Conservation (phyloP, 2,888 invertebrate species). For the Nomada hirtipes region DNA sequence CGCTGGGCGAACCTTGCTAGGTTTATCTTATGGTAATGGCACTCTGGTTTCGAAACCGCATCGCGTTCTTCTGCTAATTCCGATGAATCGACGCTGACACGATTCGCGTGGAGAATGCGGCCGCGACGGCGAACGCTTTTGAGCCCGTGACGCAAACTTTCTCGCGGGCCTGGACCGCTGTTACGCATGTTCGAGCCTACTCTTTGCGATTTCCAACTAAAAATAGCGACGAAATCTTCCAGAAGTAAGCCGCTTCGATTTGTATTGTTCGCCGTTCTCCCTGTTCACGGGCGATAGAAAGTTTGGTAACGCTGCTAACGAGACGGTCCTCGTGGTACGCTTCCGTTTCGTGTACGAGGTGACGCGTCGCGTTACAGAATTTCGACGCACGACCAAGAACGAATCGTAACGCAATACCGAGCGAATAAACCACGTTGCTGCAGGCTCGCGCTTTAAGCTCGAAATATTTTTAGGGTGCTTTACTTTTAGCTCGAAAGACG, state of each 20-base stretch:
- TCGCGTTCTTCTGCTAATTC: conserved; percentile 33
- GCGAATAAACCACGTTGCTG: conserved; percentile 38
- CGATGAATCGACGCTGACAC: conserved; percentile 33
- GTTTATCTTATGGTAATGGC: conserved; percentile 29
- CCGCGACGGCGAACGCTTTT: conserved; percentile 22
- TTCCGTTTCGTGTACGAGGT: neutral
- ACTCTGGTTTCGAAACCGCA: conserved; percentile 41
- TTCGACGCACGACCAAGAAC: conserved; percentile 22
- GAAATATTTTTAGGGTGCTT: conserved; percentile 78
- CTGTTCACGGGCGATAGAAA: too few relatives aligned
- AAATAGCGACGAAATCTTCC: conserved; percentile 9
- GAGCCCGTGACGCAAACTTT: neutral
- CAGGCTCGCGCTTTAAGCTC: conserved; percentile 70
- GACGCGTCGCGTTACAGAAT: conserved; percentile 17
- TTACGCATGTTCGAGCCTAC: neutral
- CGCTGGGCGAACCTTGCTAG: neutral
- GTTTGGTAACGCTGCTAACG: neutral
- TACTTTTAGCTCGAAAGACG: conserved; percentile 74
- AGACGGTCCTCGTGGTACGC: neutral
- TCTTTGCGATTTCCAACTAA: neutral
- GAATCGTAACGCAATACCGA: conserved; percentile 21
- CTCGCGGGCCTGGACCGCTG: neutral
- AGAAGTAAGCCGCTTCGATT: neutral
- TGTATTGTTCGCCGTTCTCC: neutral
- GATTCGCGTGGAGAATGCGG: conserved; percentile 21